Percentiles rank a stretch among this genome's conserved stretches.
Evolutionary conservation across 2,888 invertebrate species (phyloP).

Genomic region (Operophtera brumata): DNA sequence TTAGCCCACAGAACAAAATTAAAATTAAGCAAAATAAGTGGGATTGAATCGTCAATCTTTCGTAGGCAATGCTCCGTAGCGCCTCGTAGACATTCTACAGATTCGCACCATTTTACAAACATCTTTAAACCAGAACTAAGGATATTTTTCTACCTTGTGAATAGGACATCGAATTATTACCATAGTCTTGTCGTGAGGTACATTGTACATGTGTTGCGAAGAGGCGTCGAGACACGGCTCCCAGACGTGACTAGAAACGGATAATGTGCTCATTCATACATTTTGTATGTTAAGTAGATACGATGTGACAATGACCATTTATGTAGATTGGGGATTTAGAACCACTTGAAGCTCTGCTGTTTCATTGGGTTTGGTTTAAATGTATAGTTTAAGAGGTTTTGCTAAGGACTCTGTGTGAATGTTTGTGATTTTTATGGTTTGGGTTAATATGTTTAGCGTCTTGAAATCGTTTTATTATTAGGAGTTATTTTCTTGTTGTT

Average conservation of each 20-base stretch:
- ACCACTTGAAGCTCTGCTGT: conserved; percentile 8
- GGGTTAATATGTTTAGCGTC: not conserved
- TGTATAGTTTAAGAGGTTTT: no score
- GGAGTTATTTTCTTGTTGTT: no score
- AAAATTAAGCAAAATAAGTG: not conserved
- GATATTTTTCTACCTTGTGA: not conserved
- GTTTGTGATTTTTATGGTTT: conserved; percentile 2
- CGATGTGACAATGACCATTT: conserved; percentile 28
- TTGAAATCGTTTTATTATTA: not conserved
- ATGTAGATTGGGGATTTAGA: conserved; percentile 24
- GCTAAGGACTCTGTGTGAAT: not conserved
- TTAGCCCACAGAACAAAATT: no score
- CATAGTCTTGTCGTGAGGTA: conserved; percentile 28
- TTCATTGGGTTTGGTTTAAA: not conserved
- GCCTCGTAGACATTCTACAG: conserved; percentile 14
- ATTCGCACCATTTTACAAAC: not conserved
- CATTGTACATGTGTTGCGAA: conserved; percentile 18
- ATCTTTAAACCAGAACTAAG: not conserved
- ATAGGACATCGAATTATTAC: conserved; percentile 8
- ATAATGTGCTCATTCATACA: conserved; percentile 29
- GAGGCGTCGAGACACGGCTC: conserved; percentile 27
- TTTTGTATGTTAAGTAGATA: conserved; percentile 35
- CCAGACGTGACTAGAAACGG: conserved; percentile 32
- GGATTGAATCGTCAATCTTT: not conserved
- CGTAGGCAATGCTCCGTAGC: conserved; percentile 21